phyloP scores from a whole-genome alignment of 2,113 vertebrate species.

The Macrotis lagotis region DNA sequence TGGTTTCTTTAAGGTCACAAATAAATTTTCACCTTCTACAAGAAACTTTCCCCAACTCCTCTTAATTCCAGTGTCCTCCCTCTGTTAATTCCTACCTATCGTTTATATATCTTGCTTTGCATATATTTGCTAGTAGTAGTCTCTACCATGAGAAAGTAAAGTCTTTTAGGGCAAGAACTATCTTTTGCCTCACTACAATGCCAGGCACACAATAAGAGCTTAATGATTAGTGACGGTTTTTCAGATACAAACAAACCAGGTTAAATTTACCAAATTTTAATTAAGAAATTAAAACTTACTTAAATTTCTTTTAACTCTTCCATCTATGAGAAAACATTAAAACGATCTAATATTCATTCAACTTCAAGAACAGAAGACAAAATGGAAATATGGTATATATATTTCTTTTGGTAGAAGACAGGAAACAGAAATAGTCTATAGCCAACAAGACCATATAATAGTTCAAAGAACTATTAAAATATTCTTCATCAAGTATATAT shows the following conservation, averaged over 20 bases:
- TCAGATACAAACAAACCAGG: slow-evolving; percentile 57
- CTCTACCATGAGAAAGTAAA: neutral
- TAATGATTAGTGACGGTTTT: neutral
- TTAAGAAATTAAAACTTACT: slow-evolving; percentile 68
- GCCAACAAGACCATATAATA: slow-evolving; percentile 21
- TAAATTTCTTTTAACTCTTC: slow-evolving; percentile 58
- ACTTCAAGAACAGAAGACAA: slow-evolving; percentile 56
- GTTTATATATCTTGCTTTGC: neutral
- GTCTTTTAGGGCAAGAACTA: neutral
- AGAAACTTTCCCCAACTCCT: neutral
- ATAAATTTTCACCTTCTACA: neutral
- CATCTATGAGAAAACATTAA: slow-evolving; percentile 54
- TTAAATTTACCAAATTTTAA: slow-evolving; percentile 73
- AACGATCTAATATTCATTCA: neutral
- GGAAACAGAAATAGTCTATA: slow-evolving; percentile 13
- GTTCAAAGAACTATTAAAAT: slow-evolving; percentile 47
- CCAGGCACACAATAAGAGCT: neutral
- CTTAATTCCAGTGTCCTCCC: neutral
- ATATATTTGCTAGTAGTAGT: neutral
- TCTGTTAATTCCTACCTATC: neutral
- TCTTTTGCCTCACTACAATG: neutral
- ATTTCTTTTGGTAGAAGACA: slow-evolving; percentile 11
- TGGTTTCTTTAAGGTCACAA: neutral
- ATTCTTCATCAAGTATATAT: slow-evolving; percentile 58
- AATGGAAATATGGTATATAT: slow-evolving; percentile 45